A percentile compares a stretch with the other conserved stretches of the same genome.
Conservation (phyloP, 2,797 vertebrate genomes). For the Tachyglossus aculeatus region DNA sequence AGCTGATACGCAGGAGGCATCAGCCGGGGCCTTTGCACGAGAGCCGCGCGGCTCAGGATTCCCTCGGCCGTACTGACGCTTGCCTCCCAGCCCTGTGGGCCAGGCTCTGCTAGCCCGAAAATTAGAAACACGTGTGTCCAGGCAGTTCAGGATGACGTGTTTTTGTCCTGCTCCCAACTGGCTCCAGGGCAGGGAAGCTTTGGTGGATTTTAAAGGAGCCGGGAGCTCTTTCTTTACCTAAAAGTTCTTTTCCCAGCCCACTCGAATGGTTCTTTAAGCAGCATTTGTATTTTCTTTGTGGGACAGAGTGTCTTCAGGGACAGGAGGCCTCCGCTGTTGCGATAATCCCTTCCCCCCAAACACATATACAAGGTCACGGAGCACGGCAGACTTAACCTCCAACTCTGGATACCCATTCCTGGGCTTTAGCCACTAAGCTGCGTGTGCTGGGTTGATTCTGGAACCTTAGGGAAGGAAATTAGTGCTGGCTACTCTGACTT, state of each 20-base stretch:
- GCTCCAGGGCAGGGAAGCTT: slow-evolving; percentile 43
- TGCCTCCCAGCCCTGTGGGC: slow-evolving; percentile 54
- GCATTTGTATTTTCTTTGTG: background rate
- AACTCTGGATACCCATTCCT: background rate
- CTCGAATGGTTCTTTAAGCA: slow-evolving; percentile 13
- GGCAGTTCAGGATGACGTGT: slow-evolving; percentile 54
- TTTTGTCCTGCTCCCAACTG: slow-evolving; percentile 54
- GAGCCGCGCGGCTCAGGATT: slow-evolving; percentile 59
- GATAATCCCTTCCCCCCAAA: too few relatives aligned
- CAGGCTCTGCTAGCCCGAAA: slow-evolving; percentile 47
- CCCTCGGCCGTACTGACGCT: slow-evolving; percentile 63
- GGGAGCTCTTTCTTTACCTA: slow-evolving; percentile 35
- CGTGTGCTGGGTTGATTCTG: background rate
- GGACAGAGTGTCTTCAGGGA: background rate
- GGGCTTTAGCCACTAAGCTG: background rate
- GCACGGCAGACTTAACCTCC: background rate
- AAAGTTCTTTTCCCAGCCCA: slow-evolving; percentile 34
- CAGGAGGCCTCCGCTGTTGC: too few relatives aligned
- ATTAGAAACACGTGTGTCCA: slow-evolving; percentile 61
- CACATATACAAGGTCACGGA: background rate
- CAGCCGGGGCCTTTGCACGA: slow-evolving; percentile 59
- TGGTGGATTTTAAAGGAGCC: slow-evolving; percentile 38
- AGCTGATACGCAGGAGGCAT: slow-evolving; percentile 34
- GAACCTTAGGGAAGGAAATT: background rate
- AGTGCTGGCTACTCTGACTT: background rate